Conservation (phyloP, 2,888 invertebrate species). For the Tineola bisselliella region DNA sequence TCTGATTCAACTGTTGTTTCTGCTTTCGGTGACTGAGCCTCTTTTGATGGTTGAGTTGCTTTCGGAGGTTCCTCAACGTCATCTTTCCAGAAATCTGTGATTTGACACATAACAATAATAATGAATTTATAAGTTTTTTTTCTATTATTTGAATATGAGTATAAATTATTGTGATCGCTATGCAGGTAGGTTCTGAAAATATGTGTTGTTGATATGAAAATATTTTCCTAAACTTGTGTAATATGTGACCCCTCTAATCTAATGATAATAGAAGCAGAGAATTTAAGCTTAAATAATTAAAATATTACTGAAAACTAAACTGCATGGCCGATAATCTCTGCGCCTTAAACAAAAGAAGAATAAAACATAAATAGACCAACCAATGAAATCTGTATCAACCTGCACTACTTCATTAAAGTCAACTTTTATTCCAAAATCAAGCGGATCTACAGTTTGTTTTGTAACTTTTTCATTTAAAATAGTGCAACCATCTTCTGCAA, state of each 20-base stretch:
- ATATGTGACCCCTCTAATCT: too few relatives aligned
- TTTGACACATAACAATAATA: not conserved
- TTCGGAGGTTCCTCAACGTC: constrained; percentile 31
- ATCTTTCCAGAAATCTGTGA: constrained; percentile 54
- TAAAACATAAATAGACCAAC: constrained; percentile 31
- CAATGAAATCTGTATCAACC: constrained; percentile 68
- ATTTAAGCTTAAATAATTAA: too few relatives aligned
- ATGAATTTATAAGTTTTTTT: too few relatives aligned
- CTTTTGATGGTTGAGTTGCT: constrained; percentile 18
- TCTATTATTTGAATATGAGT: too few relatives aligned
- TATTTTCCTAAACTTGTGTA: too few relatives aligned
- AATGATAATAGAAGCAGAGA: too few relatives aligned
- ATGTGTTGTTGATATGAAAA: too few relatives aligned
- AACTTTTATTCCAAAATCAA: constrained; percentile 35
- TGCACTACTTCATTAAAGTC: constrained; percentile 70
- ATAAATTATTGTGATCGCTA: too few relatives aligned
- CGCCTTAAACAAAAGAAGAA: too few relatives aligned
- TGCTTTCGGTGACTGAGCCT: constrained; percentile 18
- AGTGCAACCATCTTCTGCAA: constrained; percentile 65
- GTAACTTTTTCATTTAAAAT: constrained; percentile 35
- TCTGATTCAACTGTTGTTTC: constrained; percentile 19
- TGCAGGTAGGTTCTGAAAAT: too few relatives aligned
- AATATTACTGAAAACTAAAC: too few relatives aligned
- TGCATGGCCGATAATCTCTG: too few relatives aligned
- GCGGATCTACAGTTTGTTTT: constrained; percentile 29